Evolutionary conservation across 2,888 invertebrate species (phyloP).

Genomic region (Periphyllus acericola): DNA sequence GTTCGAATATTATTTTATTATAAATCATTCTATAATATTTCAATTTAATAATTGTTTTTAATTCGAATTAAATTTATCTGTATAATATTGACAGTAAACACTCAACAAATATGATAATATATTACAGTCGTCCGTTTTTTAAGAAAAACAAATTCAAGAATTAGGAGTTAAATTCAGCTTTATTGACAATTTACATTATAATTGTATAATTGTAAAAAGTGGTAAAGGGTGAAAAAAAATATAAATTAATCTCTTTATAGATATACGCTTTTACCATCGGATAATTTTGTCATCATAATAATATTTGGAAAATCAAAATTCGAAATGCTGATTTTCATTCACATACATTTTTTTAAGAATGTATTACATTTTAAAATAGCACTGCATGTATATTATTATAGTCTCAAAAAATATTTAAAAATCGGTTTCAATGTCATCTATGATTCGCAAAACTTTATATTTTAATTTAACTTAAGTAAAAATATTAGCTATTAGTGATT

Average conservation of each 20-base stretch:
- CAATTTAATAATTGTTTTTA: background rate
- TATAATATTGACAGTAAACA: background rate
- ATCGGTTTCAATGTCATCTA: background rate
- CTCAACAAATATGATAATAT: background rate
- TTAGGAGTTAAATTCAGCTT: background rate
- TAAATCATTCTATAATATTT: background rate
- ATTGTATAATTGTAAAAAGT: background rate
- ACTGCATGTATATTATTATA: too few relatives aligned
- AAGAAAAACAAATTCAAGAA: background rate
- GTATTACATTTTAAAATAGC: background rate
- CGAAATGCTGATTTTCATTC: background rate
- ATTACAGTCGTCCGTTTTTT: background rate
- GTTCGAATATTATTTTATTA: background rate
- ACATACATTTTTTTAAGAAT: background rate
- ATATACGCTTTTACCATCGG: too few relatives aligned
- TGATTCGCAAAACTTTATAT: background rate
- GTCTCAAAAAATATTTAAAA: too few relatives aligned
- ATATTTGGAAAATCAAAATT: background rate
- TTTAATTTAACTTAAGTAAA: background rate
- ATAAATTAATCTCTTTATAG: background rate
- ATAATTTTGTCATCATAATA: background rate
- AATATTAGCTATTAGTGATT: too few relatives aligned
- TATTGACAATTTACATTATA: background rate
- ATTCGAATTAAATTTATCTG: background rate
- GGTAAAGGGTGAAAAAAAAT: background rate